Evolutionary conservation across 1,140 invertebrate species (phyloP).

Genomic region (Lepidostoma basale): DNA sequence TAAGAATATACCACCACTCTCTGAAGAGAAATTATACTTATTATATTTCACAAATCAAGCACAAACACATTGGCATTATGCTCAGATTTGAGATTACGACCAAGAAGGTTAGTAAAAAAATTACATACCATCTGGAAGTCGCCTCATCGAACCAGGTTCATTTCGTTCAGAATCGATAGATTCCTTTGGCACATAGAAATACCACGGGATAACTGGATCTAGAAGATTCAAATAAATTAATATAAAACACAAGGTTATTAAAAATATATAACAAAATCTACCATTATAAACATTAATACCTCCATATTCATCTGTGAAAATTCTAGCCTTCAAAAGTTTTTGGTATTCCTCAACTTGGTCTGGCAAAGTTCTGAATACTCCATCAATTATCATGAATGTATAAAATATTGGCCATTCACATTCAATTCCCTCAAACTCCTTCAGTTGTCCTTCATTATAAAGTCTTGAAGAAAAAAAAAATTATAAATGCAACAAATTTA

Average conservation of each 20-base stretch:
- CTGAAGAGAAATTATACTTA: conserved; percentile 48
- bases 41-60: not conserved
- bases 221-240: conserved; percentile 33
- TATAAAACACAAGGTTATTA: not conserved
- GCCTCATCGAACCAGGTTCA: conserved; percentile 73
- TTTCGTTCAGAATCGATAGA: conserved; percentile 75
- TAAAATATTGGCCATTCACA: conserved; percentile 98
- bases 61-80: not conserved
- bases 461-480: conserved; percentile 51
- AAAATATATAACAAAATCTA: conserved; percentile 1
- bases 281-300: conserved; percentile 59
- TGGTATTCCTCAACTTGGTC: conserved; percentile 93
- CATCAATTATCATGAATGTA: conserved; percentile 95
- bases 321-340: conserved; percentile 76
- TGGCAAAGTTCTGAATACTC: conserved; percentile 86
- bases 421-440: conserved; percentile 96
- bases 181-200: conserved; percentile 89
- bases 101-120: too few relatives aligned
- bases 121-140: conserved; percentile 64
- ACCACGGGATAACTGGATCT: conserved; percentile 84
- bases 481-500: not conserved
- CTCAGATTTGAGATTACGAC: too few relatives aligned
- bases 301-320: conserved; percentile 79
- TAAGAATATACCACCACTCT: conserved; percentile 69
- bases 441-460: conserved; percentile 68